Evolutionary conservation across 2,888 invertebrate genomes (phyloP), one percentile per base, ranked within the genome.

Genomic region (Teleiodes luculella): DNA sequence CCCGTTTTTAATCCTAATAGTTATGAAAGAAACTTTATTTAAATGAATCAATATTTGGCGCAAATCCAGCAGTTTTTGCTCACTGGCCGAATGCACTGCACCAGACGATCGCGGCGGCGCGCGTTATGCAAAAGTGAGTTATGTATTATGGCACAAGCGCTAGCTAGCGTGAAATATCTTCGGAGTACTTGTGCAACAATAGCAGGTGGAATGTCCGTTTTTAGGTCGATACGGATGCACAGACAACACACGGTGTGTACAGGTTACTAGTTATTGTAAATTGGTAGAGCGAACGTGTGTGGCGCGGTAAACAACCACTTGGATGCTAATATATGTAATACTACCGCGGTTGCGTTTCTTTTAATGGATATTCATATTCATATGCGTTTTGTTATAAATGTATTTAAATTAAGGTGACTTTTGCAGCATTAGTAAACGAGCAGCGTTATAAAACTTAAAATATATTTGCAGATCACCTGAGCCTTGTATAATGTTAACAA

Each of bases 221-320:
- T 60, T 63, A 63, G 65, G 62, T 62, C 65, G 60, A 57, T 60
- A 61, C 62, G 63, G 63, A 63, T 60, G 65, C 61, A 53, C 63
- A 55, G 56, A 57, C 63, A 54, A 58, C 57, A 55, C 57, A 61
- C 60, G 57, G 57, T 58, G 54, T 59, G 53, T 52, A 60, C 55
- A 7, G 50, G 57, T 58, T 58, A 59, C 54, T 48, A 35, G 48
- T 20, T 48, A 48, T 48, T 48, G 35, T 35, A 48, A 48, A 35
- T 47, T 10, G 7, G 16, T 20, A 18, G 16, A 18, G 8, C 8
- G 16, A 41, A 8, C 5, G 36, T 20, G 20, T 41, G 18, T 11
- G 39, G 20, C 20, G 33, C n/a, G 33, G 33, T 33, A 33, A 33
- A 33, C 33, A 33, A 33, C 33, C n/a, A 33, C n/a, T 33, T 41